phyloP scores from a whole-genome alignment of 2,797 vertebrate genomes.

The Muscicapa striata region DNA sequence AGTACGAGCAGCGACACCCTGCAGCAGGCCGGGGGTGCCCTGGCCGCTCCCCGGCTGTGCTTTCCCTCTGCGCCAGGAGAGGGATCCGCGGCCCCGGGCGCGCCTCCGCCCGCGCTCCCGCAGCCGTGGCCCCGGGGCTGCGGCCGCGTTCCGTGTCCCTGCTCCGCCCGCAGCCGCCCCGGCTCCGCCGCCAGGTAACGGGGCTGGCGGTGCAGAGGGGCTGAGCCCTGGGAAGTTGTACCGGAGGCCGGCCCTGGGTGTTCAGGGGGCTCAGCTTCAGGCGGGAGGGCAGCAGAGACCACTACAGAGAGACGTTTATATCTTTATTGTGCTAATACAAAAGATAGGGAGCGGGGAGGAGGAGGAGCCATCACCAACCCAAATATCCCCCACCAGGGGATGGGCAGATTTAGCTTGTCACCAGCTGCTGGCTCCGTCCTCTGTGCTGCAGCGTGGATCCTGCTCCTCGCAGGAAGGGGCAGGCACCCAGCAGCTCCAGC shows the following conservation, averaged over 20 bases:
- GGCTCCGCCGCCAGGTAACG: neutral
- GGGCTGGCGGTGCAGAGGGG: neutral
- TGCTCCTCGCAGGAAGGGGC: no score
- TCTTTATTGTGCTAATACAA: neutral
- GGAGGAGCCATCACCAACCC: neutral
- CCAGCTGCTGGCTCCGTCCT: accelerated
- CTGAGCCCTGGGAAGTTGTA: accelerated
- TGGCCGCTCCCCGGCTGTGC: neutral
- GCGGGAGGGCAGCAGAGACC: neutral
- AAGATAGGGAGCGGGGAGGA: neutral
- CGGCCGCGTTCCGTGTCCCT: neutral
- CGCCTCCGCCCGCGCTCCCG: no score
- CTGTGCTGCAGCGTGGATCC: neutral
- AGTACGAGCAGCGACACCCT: accelerated
- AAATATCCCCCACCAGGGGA: no score
- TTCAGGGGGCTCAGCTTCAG: neutral
- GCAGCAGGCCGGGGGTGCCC: neutral
- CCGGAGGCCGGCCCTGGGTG: neutral
- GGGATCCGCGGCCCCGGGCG: neutral
- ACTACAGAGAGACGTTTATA: accelerated
- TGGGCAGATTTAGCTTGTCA: accelerated
- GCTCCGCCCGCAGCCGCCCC: neutral
- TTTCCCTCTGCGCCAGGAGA: neutral
- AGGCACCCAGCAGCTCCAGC: neutral
- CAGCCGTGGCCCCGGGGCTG: neutral